phyloP scores from a whole-genome alignment of 2,113 vertebrate species.

The Thomomys bottae region DNA sequence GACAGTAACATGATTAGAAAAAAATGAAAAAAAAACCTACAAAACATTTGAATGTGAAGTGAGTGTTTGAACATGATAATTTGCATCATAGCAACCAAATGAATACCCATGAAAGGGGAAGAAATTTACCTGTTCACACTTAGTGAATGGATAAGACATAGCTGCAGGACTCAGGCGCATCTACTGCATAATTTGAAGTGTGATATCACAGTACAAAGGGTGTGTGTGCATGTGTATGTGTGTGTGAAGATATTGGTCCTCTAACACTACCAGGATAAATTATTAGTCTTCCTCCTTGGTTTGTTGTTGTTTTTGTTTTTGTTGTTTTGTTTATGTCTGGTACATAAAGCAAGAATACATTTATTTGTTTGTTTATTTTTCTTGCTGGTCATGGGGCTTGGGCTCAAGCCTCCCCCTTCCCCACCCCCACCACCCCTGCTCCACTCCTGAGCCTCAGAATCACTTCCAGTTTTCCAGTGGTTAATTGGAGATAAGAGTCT shows the following conservation, averaged over 20 bases:
- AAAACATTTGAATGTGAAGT: background rate
- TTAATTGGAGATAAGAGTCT: too few relatives aligned
- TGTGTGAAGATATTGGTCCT: background rate
- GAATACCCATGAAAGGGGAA: background rate
- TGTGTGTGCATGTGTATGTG: background rate
- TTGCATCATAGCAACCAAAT: background rate
- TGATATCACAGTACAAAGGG: background rate
- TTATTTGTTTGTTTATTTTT: too few relatives aligned
- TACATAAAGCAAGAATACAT: background rate
- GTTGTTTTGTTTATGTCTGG: too few relatives aligned
- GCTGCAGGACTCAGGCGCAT: too few relatives aligned
- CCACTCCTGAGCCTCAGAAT: too few relatives aligned
- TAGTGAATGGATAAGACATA: background rate
- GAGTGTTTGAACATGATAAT: background rate
- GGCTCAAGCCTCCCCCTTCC: too few relatives aligned
- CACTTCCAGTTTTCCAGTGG: too few relatives aligned
- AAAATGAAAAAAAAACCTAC: background rate
- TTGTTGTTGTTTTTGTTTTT: too few relatives aligned
- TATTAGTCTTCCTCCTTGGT: too few relatives aligned
- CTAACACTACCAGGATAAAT: too few relatives aligned
- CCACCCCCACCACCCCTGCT: too few relatives aligned
- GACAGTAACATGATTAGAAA: background rate
- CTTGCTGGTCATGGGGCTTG: too few relatives aligned
- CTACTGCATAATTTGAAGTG: background rate
- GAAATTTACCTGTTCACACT: background rate